Base-by-base conservation (phyloP, 2,797 vertebrate genomes). In the Craterocephalus amniculus region DNA sequence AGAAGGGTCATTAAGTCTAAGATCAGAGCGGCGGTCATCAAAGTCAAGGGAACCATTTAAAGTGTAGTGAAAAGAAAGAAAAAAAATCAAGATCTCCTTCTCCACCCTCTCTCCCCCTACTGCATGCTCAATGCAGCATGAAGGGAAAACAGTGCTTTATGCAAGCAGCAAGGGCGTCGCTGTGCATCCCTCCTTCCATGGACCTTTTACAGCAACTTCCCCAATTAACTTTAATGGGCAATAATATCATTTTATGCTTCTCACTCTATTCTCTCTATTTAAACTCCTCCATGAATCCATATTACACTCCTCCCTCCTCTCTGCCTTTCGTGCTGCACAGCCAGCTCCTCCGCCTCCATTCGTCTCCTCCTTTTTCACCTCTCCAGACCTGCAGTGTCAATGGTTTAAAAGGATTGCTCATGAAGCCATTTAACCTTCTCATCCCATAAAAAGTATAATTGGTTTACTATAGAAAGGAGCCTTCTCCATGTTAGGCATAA, bases 401-500 rank as follows among this genome's bases (percentile, higher is more conserved):
- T 85, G 85, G 84, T 91, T 91, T 93, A 92, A 94, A 94, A 78
- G 86, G 91, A 94, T 95, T 91, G 91, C 90, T 93, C 91, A 78
- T 84, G 76, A 88, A 85, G 89, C 87, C 91, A 87, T 90, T 93
- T 94, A 94, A 93, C 92, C 93, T 94, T 93, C 93, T 91, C 92
- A 92, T 89, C 90, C 89, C 86, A 92, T 94, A 93, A 94, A 94
- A 92, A 90, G 87, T 93, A 85, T 93, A 95, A 95, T 94, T 95
- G 94, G 94, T 95, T 95, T 94, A 95, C 94, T 92, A 92, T 93
- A 93, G 93, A 91, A 95, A 91, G 87, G 71, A 88, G 89, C 79
- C 78, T 91, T 92, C 87, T 91, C 80, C 78, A 80, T 90, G 88
- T 91, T 87, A 74, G 80, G 95, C 95, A 96, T 97, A 97, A 98